Percentiles rank a stretch among this genome's conserved stretches.
Conservation (phyloP, 1,140 invertebrate species). For the Eulimnadia texana region DNA sequence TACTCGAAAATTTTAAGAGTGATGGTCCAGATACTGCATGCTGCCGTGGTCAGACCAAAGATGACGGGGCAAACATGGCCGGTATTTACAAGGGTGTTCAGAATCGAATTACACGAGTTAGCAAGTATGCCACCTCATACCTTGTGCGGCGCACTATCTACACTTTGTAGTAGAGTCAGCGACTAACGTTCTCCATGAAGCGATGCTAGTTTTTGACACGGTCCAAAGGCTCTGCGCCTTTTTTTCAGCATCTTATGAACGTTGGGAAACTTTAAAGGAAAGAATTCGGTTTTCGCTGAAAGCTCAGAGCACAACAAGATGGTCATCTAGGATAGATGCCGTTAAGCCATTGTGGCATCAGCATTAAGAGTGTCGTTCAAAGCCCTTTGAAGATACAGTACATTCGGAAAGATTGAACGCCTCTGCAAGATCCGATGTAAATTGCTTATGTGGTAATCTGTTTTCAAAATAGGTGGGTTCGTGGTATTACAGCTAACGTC, state of each 20-base stretch:
- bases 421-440: background rate
- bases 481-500: too few relatives aligned
- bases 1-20: slow-evolving; percentile 17
- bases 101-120: slow-evolving; percentile 14
- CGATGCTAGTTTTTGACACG: slow-evolving; percentile 1
- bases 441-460: background rate
- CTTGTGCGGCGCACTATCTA: slow-evolving; percentile 7
- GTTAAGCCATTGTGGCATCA: slow-evolving; percentile 1
- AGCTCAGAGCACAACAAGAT: background rate
- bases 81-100: slow-evolving; percentile 24
- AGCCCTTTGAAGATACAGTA: background rate
- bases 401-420: background rate
- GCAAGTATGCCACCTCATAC: slow-evolving; percentile 15
- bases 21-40: slow-evolving; percentile 17
- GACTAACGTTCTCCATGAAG: background rate
- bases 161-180: background rate
- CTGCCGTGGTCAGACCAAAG: slow-evolving; percentile 27
- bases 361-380: background rate
- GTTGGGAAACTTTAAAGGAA: background rate
- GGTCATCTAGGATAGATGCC: slow-evolving; percentile 4
- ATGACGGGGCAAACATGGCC: slow-evolving; percentile 28
- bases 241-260: background rate
- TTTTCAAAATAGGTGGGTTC: too few relatives aligned
- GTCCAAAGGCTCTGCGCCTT: slow-evolving; percentile 3
- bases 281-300: background rate